These are phyloP conservation scores for Globicephala melas DNA, from an alignment of 2,113 vertebrate genomes.

Conservation along the genomic window DNA sequence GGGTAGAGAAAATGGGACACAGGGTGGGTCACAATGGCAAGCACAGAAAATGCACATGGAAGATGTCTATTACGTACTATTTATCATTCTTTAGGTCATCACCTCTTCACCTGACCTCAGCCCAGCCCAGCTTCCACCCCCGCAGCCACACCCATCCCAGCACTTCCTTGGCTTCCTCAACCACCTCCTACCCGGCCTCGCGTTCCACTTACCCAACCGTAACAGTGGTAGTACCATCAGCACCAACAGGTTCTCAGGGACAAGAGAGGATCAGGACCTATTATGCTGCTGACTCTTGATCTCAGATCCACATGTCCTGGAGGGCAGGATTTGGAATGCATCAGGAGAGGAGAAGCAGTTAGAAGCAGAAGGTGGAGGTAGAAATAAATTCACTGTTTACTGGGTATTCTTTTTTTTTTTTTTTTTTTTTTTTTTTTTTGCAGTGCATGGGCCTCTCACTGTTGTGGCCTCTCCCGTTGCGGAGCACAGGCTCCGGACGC, in stretches of 20 bases:
- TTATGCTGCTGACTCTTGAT: not conserved
- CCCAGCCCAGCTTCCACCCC: not conserved
- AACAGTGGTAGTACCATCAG: not conserved
- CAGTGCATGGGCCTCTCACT: too few relatives aligned
- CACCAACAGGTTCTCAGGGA: not conserved
- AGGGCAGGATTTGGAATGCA: not conserved
- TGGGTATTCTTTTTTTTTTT: not conserved
- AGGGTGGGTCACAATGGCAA: not conserved
- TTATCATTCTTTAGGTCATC: not conserved
- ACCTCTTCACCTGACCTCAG: not conserved
- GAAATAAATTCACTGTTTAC: not conserved
- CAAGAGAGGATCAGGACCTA: not conserved
- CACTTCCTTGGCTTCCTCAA: not conserved
- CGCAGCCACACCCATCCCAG: not conserved
- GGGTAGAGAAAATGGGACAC: not conserved
- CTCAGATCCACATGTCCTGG: not conserved
- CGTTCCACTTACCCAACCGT: not conserved
- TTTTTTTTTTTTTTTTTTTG: too few relatives aligned
- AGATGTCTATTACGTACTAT: not conserved
- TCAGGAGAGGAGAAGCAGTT: not conserved
- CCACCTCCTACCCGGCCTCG: not conserved
- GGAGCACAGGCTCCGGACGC: too few relatives aligned
- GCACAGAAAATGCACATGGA: not conserved
- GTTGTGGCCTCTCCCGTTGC: too few relatives aligned
- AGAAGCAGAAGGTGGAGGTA: accelerated